phyloP scores from a whole-genome alignment of 2,113 vertebrate genomes.

The Misgurnus anguillicaudatus region DNA sequence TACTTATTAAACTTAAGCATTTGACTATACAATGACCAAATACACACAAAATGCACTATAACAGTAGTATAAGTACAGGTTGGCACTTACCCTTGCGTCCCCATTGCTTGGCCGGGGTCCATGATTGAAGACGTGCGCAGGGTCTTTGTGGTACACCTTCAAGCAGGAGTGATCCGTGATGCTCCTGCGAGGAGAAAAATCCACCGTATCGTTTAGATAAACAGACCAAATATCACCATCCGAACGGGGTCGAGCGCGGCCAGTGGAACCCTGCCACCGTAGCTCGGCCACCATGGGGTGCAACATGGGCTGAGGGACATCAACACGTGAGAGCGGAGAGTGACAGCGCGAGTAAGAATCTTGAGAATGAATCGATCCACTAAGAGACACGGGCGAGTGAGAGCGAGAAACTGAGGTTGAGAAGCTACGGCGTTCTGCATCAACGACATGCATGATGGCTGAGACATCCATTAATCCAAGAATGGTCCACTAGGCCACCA shows the following conservation, averaged over 20 bases:
- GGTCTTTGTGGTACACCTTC: conserved; percentile 98
- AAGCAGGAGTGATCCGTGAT: conserved; percentile 94
- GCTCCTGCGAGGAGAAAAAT: conserved; percentile 78
- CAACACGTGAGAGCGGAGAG: conserved; percentile 31
- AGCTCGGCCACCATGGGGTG: conserved; percentile 52
- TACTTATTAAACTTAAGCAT: background rate
- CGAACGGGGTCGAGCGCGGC: conserved; percentile 54
- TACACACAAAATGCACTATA: background rate
- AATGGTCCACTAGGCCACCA: conserved; percentile 9
- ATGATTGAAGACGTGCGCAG: conserved; percentile 91
- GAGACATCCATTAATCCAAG: conserved; percentile 11
- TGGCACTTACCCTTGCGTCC: conserved; percentile 88
- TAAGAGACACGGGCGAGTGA: background rate
- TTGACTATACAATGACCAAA: background rate
- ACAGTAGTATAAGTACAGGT: background rate
- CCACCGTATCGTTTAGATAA: conserved; percentile 42
- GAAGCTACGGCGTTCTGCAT: background rate
- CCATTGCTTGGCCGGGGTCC: conserved; percentile 84
- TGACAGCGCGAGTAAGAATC: conserved; percentile 10
- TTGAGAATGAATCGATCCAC: conserved; percentile 6
- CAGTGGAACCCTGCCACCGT: conserved; percentile 25
- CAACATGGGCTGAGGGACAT: conserved; percentile 1
- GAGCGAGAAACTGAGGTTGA: background rate
- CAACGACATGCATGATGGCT: conserved; percentile 16
- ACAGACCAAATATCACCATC: conserved; percentile 63